Base-by-base conservation (phyloP, 2,797 vertebrate species). In the Anniella stebbinsi region DNA sequence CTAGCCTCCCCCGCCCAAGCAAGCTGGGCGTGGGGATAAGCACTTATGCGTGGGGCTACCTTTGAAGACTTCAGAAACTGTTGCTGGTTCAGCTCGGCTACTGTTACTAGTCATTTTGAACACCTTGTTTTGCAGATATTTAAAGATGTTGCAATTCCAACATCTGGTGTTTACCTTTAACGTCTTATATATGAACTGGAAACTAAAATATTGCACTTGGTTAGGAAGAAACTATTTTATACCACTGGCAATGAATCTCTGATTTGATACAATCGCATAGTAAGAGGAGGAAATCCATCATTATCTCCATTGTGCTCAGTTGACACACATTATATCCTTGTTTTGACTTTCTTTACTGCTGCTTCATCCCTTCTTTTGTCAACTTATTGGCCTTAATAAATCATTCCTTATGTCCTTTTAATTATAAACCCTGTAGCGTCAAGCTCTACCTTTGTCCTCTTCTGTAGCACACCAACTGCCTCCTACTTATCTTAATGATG, bases 381-480 rank as follows among this genome's bases (percentile, higher is more conserved):
- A 87, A n/a, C 57, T 67, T 60, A 41, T 76, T 87, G 91, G 86
- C 66, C 81, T 89, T 83, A 83, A 83, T 89, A 82, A 66, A 54
- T 82, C 48, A 84, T 36, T 63, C 83, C 86, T 84, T 70, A 6
- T 63, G 77, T 67, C 67, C 63, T 84, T 83, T 85, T 87, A 93
- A 88, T 88, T 90, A 87, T 28, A 89, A 91, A 87, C n/a, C 30
- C 72, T 69, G 11, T 82, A 12, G 12, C 72, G 38, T 87, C 88
- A 91, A 78, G 66, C 33, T 84, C 51, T 51, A 91, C 45, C 48
- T 92, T 90, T 87, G 78, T 87, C 84, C 60, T 90, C 57, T 38
- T 81, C 60, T 86, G 69, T 77, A 57, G 81, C 45, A 92, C 38
- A 76, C 11, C 87, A 92, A 73, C 60, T 84, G 36, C 11, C 87